phyloP scores from a whole-genome alignment of 2,888 invertebrate species.

The Gymnoscelis rufifasciata region DNA sequence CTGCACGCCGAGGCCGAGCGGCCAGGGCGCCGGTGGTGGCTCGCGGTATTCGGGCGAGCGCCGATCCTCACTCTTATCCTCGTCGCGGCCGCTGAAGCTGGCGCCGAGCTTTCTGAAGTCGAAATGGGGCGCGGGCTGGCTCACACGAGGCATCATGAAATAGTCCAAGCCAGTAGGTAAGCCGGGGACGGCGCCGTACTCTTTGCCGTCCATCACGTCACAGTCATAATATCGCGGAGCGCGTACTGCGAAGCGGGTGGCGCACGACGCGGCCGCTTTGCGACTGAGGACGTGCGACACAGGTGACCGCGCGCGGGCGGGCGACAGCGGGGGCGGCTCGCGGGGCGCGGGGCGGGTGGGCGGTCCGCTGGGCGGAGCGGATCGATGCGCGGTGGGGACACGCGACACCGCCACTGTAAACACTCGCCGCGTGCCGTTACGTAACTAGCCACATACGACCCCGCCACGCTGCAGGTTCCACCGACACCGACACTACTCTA shows the following conservation, averaged over 20 bases:
- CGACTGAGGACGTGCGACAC: constrained; percentile 79
- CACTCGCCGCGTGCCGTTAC: constrained; percentile 55
- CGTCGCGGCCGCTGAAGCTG: constrained; percentile 79
- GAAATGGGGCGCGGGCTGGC: constrained; percentile 92
- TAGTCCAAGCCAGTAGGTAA: constrained; percentile 73
- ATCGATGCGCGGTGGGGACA: constrained; percentile 77
- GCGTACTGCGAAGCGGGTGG: constrained; percentile 69
- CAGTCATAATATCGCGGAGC: constrained; percentile 59
- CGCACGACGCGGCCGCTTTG: constrained; percentile 80
- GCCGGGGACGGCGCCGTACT: constrained; percentile 72
- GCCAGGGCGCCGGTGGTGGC: constrained; percentile 82
- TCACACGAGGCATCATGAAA: constrained; percentile 80
- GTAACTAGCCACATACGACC: constrained; percentile 47
- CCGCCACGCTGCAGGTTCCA: constrained; percentile 20
- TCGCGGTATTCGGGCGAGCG: constrained; percentile 69
- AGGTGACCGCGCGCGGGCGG: constrained; percentile 77
- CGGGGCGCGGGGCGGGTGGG: constrained; percentile 55
- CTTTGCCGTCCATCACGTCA: constrained; percentile 76
- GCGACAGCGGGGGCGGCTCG: constrained; percentile 66
- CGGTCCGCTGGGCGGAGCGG: constrained; percentile 76
- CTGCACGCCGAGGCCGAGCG: constrained; percentile 89
- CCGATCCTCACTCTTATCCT: constrained; percentile 61
- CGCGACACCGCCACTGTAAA: constrained; percentile 70
- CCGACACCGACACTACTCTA: no score
- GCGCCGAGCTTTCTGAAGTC: constrained; percentile 89